A percentile compares a stretch with the other conserved stretches of the same genome.
phyloP scores from a whole-genome alignment of 2,113 vertebrate species.

The Boulengeromyrus knoepffleri region DNA sequence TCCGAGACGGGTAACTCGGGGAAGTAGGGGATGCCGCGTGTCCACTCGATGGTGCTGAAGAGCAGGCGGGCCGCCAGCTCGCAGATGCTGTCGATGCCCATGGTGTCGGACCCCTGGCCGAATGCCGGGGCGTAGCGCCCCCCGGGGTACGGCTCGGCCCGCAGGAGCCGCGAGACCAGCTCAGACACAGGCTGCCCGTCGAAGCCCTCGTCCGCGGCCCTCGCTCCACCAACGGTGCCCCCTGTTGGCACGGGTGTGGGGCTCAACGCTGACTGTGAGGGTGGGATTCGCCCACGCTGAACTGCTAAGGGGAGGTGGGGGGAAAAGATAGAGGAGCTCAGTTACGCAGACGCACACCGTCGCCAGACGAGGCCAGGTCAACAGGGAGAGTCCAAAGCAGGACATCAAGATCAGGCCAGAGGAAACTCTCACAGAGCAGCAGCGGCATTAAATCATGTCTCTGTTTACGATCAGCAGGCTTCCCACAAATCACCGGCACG shows the following conservation, averaged over 20 bases:
- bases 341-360: not conserved
- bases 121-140: slow-evolving; percentile 75
- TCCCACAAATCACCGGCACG: not conserved
- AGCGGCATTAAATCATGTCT: not conserved
- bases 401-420: not conserved
- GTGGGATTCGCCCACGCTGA: slow-evolving; percentile 86
- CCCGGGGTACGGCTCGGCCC: slow-evolving; percentile 84
- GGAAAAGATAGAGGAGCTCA: slow-evolving; percentile 12
- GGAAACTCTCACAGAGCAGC: not conserved
- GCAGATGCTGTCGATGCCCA: slow-evolving; percentile 97
- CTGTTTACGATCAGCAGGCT: not conserved
- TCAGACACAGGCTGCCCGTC: slow-evolving; percentile 85
- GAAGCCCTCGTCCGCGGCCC: slow-evolving; percentile 66
- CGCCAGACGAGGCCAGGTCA: not conserved
- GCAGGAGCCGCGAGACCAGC: slow-evolving; percentile 86
- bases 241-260: slow-evolving; percentile 62
- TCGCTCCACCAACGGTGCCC: slow-evolving; percentile 29
- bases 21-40: slow-evolving; percentile 87
- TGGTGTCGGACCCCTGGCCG: slow-evolving; percentile 58
- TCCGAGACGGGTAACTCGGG: slow-evolving; percentile 84
- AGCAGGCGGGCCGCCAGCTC: slow-evolving; percentile 90
- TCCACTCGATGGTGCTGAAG: slow-evolving; percentile 96
- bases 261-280: slow-evolving; percentile 74
- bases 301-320: slow-evolving; percentile 63
- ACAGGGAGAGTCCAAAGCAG: not conserved